Conservation (phyloP, 2,888 invertebrate genomes). For the Cyclophora albipunctata region DNA sequence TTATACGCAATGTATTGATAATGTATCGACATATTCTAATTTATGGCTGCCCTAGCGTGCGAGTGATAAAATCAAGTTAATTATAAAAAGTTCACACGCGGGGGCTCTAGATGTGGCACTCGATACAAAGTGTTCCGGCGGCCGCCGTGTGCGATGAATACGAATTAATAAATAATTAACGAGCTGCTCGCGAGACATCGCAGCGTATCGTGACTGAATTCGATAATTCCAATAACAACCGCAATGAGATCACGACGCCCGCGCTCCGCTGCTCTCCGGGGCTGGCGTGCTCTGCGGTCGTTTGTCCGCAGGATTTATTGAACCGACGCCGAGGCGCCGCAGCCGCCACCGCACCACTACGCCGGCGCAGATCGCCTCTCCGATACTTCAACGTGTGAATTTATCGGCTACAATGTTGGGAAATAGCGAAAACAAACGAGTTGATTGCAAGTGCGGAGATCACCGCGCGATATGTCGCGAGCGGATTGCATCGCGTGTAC, state of each 20-base stretch:
- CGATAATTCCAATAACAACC: slow-evolving; percentile 6
- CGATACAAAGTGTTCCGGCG: slow-evolving; percentile 6
- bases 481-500: neutral
- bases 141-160: slow-evolving; percentile 17
- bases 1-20: too few relatives aligned
- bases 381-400: slow-evolving; percentile 11
- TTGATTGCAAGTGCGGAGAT: slow-evolving; percentile 5
- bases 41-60: too few relatives aligned
- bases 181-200: neutral
- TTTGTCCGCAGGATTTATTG: slow-evolving; percentile 37
- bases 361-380: neutral
- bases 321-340: slow-evolving; percentile 14
- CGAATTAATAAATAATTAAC: neutral
- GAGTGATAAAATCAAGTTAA: too few relatives aligned
- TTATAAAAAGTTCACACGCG: too few relatives aligned
- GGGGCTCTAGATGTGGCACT: too few relatives aligned
- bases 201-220: neutral
- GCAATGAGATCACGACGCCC: slow-evolving; percentile 3
- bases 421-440: slow-evolving; percentile 12
- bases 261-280: neutral
- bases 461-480: slow-evolving; percentile 1
- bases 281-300: slow-evolving; percentile 36
- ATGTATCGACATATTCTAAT: too few relatives aligned
- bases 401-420: slow-evolving; percentile 7
- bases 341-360: slow-evolving; percentile 11